These are phyloP conservation scores for Heliconius erato DNA, from an alignment of 2,888 invertebrate genomes.

Conservation along the genomic window DNA sequence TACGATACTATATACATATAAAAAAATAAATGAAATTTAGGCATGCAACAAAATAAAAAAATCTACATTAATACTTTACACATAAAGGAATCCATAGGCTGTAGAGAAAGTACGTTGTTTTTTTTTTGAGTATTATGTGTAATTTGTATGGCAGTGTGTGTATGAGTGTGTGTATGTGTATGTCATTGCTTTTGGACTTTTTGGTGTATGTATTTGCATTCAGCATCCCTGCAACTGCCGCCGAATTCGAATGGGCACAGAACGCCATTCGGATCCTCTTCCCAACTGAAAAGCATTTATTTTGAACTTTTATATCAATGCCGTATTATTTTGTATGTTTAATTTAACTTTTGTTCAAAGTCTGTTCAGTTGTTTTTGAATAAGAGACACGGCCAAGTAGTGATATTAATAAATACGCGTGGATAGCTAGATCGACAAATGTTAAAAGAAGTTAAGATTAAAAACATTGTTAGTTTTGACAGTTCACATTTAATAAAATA, in stretches of 20 bases:
- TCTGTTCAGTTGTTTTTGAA: constrained; percentile 3
- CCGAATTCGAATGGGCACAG: constrained; percentile 83
- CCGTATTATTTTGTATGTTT: neutral
- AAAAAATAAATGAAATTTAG: constrained; percentile 23
- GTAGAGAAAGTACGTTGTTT: constrained; percentile 55
- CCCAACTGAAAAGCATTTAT: constrained; percentile 76
- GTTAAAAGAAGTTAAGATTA: no score
- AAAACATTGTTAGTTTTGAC: no score
- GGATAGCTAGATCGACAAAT: neutral
- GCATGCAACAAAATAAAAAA: constrained; percentile 53
- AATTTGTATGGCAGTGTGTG: constrained; percentile 66
- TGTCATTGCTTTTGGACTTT: constrained; percentile 70
- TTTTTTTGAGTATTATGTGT: constrained; percentile 43
- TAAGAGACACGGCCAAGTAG: constrained; percentile 21
- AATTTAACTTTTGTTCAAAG: neutral
- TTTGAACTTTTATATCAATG: constrained; percentile 43
- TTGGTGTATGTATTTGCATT: constrained; percentile 83
- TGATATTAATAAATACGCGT: neutral
- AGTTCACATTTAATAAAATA: neutral
- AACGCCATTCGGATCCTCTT: constrained; percentile 80
- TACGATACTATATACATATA: neutral
- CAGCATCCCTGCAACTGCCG: constrained; percentile 82
- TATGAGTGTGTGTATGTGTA: constrained; percentile 50
- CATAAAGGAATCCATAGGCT: constrained; percentile 69
- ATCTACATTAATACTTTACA: constrained; percentile 78